phyloP scores from a whole-genome alignment of 2,888 invertebrate genomes.

The Himalopsyche japonica region DNA sequence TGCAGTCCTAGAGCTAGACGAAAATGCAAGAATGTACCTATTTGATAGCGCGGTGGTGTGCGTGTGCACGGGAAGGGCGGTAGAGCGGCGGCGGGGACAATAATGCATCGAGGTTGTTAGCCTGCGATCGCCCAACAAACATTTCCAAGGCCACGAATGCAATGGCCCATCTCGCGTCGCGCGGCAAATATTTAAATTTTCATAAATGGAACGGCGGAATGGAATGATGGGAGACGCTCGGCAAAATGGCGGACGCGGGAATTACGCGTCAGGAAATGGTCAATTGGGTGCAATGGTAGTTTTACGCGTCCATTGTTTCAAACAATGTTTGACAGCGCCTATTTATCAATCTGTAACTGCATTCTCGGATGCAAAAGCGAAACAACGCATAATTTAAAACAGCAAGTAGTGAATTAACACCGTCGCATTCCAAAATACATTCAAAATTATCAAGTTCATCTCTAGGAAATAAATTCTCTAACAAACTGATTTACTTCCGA shows the following conservation, averaged over 20 bases:
- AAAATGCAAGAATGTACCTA: background rate
- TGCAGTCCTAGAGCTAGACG: background rate
- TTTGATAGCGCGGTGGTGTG: background rate
- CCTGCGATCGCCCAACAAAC: slow-evolving; percentile 31
- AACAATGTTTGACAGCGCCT: background rate
- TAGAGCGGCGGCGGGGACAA: background rate
- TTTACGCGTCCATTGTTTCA: background rate
- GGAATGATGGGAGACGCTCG: background rate
- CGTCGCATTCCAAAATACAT: too few relatives aligned
- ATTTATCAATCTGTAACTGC: background rate
- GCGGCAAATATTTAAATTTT: slow-evolving; percentile 33
- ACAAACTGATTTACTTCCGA: too few relatives aligned
- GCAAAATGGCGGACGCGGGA: slow-evolving; percentile 1
- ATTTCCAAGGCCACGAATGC: slow-evolving; percentile 39
- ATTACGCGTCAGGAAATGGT: background rate
- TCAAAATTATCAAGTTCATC: too few relatives aligned
- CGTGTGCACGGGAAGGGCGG: background rate
- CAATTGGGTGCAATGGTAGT: background rate
- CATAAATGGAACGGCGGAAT: background rate
- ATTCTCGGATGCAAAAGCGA: too few relatives aligned
- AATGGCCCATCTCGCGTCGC: slow-evolving; percentile 19
- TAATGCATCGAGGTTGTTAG: slow-evolving; percentile 38
- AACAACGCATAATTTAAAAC: too few relatives aligned
- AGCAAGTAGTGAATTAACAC: too few relatives aligned
- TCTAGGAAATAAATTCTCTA: too few relatives aligned